Evolutionary conservation across 1,140 invertebrate genomes (phyloP), one percentile per base, ranked within the genome.

Genomic region (Caenorhabditis inopinata): DNA sequence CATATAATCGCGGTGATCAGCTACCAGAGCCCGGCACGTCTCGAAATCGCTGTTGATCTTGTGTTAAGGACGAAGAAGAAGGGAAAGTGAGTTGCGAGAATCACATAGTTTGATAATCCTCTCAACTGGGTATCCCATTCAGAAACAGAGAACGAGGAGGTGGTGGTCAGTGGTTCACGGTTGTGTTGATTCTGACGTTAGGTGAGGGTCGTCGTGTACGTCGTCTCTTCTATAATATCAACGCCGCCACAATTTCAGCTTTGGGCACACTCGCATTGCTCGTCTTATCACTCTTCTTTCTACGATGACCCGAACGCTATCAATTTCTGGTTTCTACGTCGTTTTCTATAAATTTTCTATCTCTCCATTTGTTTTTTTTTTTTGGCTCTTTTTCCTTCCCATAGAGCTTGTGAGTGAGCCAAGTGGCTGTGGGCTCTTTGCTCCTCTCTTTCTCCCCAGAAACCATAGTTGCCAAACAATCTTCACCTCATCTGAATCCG

Each of bases 1-100:
- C 35, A 68, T 29, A 68, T 68, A 29, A 68, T 38, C n/a, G 58
- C 58, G 9, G 32, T 68, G 35, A 68, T 68, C 58, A 68, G 58
- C 27, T 68, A 42, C 7, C 58, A 68, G 32, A 18, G n/a, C 9
- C n/a, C 58, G 32, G 29, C 58, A 42, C 32, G 32, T 18, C 29
- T 68, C 18, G 58, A 68, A 68, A 42, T 68, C 23, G 7, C 14
- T 5, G 58, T 68, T 21, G 58, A 68, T 21, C 4, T 68, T 29
- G 58, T 68, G n/a, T 68, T 29, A 7, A 68, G 38, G n/a, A 68
- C 58, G n/a, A 42, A 42, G n/a, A 35, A 7, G 25, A 68, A 68
- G 32, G 38, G 58, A 68, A 2, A 35, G 58, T 68, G 29, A 68
- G 58, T 53, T 27, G 49, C 4, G 14, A 14, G 21, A 53, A 11